Base-by-base conservation (phyloP, 2,113 vertebrate genomes). In the Bujurquina vittata region DNA sequence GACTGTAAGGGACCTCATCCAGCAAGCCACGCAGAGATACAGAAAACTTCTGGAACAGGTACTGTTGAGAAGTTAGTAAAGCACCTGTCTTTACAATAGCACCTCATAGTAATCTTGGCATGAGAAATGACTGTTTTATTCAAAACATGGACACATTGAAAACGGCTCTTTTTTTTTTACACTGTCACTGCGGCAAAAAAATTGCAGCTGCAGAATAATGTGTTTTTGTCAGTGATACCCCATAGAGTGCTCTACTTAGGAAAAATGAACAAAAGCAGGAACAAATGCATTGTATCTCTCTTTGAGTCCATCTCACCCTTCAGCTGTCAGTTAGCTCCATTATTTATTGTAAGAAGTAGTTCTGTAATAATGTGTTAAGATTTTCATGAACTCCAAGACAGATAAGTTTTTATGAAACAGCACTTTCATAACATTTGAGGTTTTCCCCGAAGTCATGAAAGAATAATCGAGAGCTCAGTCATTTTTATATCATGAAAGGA, bases 21-120 rank as follows among this genome's bases (percentile, higher is more conserved):
- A 97, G 79, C 98, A 98, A 92, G 97, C 98, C 82, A 97, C 97
- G 0, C 97, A 97, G 95, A 95, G 98, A 74, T 98, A 97, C 96
- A 96, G 96, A 79, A 97, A 96, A 93, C 96, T 97, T 26, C 95
- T 96, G 43, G 97, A 97, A 80, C 97, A 98, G 97, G 97, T 97
- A 96, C 7, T 1, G 12, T 1, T 18, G 40, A 31, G 2, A 7
- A 3, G 14, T 22, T 17, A 35, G 3, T 31, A 52, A 10, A 75
- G 33, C 55, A 69, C 37, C 74, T 31, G 23, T 29, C 31, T 43
- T 20, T 46, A n/a, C 4, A 29, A 1, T n/a, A 26, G 29, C 0
- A 3, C 10, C 35, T n/a, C 15, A 40, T 15, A 26, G 10, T 35
- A 26, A 23, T 74, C 12, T 22, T 75, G 40, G 40, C 22, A 29